phyloP scores from a whole-genome alignment of 2,113 vertebrate genomes.

The Bos taurus region ARS-UCD2.0 NC_037334.1:69951501-69952000 shows the following conservation, averaged over 20 bases:
- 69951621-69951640: neutral
- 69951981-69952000: neutral
- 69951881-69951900: neutral
- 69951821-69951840: neutral
- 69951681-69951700: neutral
- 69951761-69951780: neutral
- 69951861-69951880: neutral
- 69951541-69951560: neutral
- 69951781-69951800: neutral
- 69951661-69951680: neutral
- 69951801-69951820: neutral
- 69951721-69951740: neutral
- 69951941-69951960: neutral
- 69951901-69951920: neutral
- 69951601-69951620: neutral
- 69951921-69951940: neutral
- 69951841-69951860: neutral
- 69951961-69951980: neutral
- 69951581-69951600: neutral
- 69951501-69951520: neutral
- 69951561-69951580: neutral
- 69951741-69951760: neutral
- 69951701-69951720: neutral
- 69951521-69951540: neutral
- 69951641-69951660: neutral